A percentile compares a stretch with the other conserved stretches of the same genome.
These are phyloP conservation scores for Aspidoscelis tigris DNA, from an alignment of 2,113 vertebrate species.

Conservation along the genomic window DNA sequence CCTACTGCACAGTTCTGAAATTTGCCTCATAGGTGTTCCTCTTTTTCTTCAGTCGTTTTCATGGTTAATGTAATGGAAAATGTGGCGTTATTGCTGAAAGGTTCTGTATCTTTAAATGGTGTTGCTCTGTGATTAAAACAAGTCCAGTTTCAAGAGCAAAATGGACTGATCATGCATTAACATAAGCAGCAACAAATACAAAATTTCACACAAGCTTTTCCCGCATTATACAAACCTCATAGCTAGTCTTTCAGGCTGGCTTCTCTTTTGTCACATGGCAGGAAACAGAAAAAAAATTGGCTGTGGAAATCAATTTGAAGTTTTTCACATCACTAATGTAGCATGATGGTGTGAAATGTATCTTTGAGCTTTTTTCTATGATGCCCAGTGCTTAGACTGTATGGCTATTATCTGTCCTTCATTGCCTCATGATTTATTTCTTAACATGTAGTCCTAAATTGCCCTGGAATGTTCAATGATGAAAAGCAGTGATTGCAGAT, in stretches of 20 bases:
- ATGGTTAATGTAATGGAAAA: not conserved
- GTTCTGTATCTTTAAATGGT: constrained; percentile 29
- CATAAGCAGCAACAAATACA: constrained; percentile 35
- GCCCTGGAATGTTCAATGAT: constrained; percentile 1
- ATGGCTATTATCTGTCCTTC: constrained; percentile 36
- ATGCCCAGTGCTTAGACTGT: constrained; percentile 32
- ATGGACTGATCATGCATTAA: constrained; percentile 25
- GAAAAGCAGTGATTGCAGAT: constrained; percentile 27
- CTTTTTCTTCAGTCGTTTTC: not conserved
- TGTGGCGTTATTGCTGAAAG: constrained; percentile 1
- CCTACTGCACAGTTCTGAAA: not conserved
- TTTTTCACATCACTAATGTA: constrained; percentile 44
- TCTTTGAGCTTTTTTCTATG: constrained; percentile 29
- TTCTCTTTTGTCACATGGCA: constrained; percentile 31
- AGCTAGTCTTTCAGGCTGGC: constrained; percentile 8
- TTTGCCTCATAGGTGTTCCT: not conserved
- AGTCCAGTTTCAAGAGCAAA: constrained; percentile 13
- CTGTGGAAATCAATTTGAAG: constrained; percentile 27
- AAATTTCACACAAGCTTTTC: constrained; percentile 27
- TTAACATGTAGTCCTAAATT: constrained; percentile 21
- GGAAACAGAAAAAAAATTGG: constrained; percentile 31
- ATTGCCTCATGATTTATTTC: constrained; percentile 19
- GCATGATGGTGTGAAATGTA: constrained; percentile 43
- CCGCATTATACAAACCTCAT: constrained; percentile 2
- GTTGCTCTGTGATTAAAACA: not conserved